Conservation (phyloP, 2,888 invertebrate genomes). For the Tubulanus polymorphus region DNA sequence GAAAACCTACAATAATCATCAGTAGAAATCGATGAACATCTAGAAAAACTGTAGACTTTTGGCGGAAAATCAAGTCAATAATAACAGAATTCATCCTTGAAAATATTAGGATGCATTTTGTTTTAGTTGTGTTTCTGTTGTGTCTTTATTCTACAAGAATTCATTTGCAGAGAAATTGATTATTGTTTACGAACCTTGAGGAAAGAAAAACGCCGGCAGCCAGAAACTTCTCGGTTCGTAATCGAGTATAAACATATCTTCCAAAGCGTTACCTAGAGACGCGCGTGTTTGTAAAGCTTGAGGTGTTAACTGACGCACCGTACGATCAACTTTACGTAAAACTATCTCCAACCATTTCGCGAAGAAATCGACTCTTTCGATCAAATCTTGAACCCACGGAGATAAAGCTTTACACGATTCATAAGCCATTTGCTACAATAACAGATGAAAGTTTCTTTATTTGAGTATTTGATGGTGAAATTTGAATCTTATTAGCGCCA, state of each 20-base stretch:
- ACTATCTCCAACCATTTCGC: constrained; percentile 44
- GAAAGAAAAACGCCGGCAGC: constrained; percentile 52
- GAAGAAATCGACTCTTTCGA: constrained; percentile 47
- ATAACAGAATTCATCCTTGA: too few species aligned
- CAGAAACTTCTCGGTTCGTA: constrained; percentile 44
- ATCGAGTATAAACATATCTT: constrained; percentile 15
- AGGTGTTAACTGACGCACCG: constrained; percentile 25
- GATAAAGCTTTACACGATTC: constrained; percentile 49
- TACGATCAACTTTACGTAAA: constrained; percentile 31
- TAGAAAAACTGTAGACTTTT: too few species aligned
- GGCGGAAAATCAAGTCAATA: too few species aligned
- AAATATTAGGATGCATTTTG: too few species aligned
- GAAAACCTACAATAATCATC: constrained; percentile 36
- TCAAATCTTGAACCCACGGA: constrained; percentile 45
- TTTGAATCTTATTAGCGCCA: too few species aligned
- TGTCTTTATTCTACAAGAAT: too few species aligned
- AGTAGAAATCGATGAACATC: too few species aligned
- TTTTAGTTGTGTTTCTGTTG: too few species aligned
- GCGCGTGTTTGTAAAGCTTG: constrained; percentile 13
- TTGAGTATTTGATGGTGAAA: too few species aligned
- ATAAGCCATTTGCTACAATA: constrained; percentile 23
- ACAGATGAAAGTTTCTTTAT: neutral
- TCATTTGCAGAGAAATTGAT: too few species aligned
- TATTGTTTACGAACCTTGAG: constrained; percentile 46
- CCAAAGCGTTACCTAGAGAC: constrained; percentile 16